These are phyloP conservation scores for Bufotes viridis DNA, from an alignment of 2,797 vertebrate species.

Conservation along the genomic window DNA sequence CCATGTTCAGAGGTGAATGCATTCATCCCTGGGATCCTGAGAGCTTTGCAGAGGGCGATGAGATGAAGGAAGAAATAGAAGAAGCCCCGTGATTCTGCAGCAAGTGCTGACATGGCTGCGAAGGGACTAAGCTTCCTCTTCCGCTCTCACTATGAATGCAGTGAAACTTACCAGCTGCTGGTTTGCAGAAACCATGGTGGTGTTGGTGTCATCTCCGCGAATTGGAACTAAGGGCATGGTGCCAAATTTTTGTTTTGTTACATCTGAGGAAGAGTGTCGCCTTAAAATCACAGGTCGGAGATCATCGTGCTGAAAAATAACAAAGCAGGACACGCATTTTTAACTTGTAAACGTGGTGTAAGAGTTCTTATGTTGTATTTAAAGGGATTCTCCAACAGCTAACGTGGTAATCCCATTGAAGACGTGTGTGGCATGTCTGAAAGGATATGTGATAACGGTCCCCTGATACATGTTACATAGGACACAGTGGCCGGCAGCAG, in stretches of 20 bases:
- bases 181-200: slow-evolving; percentile 92
- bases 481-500: background rate
- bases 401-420: background rate
- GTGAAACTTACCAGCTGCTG: slow-evolving; percentile 86
- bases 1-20: no score
- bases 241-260: slow-evolving; percentile 94
- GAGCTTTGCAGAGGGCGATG: no score
- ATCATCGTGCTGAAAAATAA: slow-evolving; percentile 81
- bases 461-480: no score
- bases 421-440: background rate
- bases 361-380: background rate
- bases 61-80: no score
- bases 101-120: no score
- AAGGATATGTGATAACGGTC: no score
- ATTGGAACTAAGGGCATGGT: slow-evolving; percentile 96
- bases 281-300: slow-evolving; percentile 84
- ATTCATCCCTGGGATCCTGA: no score
- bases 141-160: no score
- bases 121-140: background rate
- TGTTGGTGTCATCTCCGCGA: slow-evolving; percentile 88
- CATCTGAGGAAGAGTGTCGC: slow-evolving; percentile 89
- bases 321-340: background rate
- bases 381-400: background rate
- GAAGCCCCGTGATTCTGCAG: background rate
- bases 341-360: background rate